Base-by-base conservation (phyloP, 2,113 vertebrate genomes). In the Lamprologus ornatipinnis region DNA sequence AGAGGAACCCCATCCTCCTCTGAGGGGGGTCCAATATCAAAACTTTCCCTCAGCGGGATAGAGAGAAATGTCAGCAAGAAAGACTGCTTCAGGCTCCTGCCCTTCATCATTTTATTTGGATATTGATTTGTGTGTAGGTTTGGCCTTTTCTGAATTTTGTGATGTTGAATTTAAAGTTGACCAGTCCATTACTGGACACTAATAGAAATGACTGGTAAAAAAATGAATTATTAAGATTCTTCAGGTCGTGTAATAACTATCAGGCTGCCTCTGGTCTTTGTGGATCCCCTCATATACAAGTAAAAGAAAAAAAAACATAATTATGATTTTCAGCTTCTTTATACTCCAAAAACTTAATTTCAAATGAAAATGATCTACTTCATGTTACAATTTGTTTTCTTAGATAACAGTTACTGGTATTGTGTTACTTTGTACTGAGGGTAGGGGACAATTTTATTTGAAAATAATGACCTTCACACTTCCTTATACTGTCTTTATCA, bases 21-120 rank as follows among this genome's bases (percentile, higher is more conserved):
- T 31, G 51, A 54, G 86, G 89, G 90, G 92, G 91, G 92, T 65
- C 84, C 65, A 26, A 88, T 95, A 91, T 94, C 89, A 86, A 85
- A 92, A 88, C 86, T 70, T 85, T 47, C 90, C 87, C 93, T 57
- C 85, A 88, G 87, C 90, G 4, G 85, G 88, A 86, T 7, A 42
- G 84, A 88, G 68, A 91, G 80, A 95, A 95, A 94, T 95, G 94
- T 93, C 92, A 93, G 86, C 55, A 23, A 87, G 82, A 89, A 89
- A 58, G 23, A 93, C 94, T 94, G 87, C 83, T 88, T 75, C 40
- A 45, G 28, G 21, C 68, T 73, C 21, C 21, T 42, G 75, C 87
- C 87, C 89, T 86, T 91, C 84, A 82, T 92, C 53, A n/a, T 88
- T 85, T 81, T 40, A 57, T 84, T 82, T 86, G 68, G 80, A n/a